phyloP scores from a whole-genome alignment of 2,113 vertebrate genomes.

The Hymenochirus boettgeri region DNA sequence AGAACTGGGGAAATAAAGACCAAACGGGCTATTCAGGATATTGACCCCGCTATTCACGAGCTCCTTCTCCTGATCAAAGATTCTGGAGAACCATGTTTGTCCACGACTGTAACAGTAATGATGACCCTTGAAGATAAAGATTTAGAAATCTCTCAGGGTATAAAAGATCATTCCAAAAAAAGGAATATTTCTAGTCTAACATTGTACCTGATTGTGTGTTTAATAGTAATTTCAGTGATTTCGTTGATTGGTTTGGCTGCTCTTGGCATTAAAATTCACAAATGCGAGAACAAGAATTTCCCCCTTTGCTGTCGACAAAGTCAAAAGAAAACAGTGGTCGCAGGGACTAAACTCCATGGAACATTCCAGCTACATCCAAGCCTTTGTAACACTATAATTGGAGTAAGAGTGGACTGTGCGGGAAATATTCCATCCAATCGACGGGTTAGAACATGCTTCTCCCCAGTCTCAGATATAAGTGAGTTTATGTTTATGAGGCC shows the following conservation, averaged over 20 bases:
- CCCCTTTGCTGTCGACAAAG: conserved; percentile 48
- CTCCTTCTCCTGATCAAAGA: conserved; percentile 64
- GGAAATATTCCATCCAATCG: conserved; percentile 68
- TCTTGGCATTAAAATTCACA: conserved; percentile 50
- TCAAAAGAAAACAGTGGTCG: conserved; percentile 46
- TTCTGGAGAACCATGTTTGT: conserved; percentile 60
- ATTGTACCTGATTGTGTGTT: conserved; percentile 75
- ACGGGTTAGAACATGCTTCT: conserved; percentile 72
- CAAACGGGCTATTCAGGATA: conserved; percentile 51
- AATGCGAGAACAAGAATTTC: conserved; percentile 42
- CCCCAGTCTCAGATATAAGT: conserved; percentile 75
- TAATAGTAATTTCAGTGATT: conserved; percentile 74
- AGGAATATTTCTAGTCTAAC: conserved; percentile 68
- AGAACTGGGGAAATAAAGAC: conserved; percentile 68
- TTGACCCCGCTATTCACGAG: conserved; percentile 54
- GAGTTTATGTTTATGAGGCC: conserved; percentile 76
- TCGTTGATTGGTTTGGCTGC: conserved; percentile 59
- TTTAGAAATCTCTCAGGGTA: conserved; percentile 59
- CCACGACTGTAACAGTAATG: conserved; percentile 61
- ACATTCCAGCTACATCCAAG: conserved; percentile 57
- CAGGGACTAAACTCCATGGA: conserved; percentile 52
- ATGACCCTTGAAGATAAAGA: conserved; percentile 66
- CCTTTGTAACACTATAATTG: conserved; percentile 57
- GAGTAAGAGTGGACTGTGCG: conserved; percentile 57
- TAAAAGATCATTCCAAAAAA: conserved; percentile 51